Percentiles rank a stretch among this genome's conserved stretches.
phyloP scores from a whole-genome alignment of 2,113 vertebrate genomes.

The Ciconia maguari region DNA sequence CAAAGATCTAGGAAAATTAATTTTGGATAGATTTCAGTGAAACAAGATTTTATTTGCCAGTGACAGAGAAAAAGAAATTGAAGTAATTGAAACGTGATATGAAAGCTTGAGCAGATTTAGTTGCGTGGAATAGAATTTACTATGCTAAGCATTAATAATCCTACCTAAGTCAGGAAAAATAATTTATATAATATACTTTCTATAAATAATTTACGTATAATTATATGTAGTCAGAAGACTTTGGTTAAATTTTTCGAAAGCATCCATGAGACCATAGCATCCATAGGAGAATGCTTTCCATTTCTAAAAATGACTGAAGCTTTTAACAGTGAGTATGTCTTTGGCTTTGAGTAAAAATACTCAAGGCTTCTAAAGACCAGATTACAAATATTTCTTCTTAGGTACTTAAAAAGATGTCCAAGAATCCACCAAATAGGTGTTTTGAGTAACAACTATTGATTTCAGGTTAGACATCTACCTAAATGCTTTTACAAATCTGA shows the following conservation, averaged over 20 bases:
- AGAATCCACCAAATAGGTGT: not conserved
- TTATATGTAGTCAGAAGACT: not conserved
- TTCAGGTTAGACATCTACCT: not conserved
- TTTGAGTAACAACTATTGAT: not conserved
- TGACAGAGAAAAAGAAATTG: not conserved
- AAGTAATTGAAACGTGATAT: not conserved
- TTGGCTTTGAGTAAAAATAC: not conserved
- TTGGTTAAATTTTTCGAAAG: not conserved
- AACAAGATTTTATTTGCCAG: slow-evolving; percentile 16
- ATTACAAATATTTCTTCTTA: not conserved
- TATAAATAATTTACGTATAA: not conserved
- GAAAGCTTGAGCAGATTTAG: not conserved
- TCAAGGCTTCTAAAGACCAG: not conserved
- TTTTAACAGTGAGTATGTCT: not conserved
- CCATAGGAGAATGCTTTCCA: not conserved
- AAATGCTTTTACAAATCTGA: not conserved
- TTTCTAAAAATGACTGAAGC: not conserved
- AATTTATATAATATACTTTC: not conserved
- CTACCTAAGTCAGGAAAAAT: not conserved
- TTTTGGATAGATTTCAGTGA: slow-evolving; percentile 27
- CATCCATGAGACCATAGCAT: not conserved
- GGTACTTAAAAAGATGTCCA: not conserved
- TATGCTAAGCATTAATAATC: not conserved
- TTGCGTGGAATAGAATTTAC: not conserved
- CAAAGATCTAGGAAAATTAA: slow-evolving; percentile 31